These are phyloP conservation scores for Acipenser oxyrinchus DNA, from an alignment of 2,797 vertebrate species.

Conservation along the genomic window DNA sequence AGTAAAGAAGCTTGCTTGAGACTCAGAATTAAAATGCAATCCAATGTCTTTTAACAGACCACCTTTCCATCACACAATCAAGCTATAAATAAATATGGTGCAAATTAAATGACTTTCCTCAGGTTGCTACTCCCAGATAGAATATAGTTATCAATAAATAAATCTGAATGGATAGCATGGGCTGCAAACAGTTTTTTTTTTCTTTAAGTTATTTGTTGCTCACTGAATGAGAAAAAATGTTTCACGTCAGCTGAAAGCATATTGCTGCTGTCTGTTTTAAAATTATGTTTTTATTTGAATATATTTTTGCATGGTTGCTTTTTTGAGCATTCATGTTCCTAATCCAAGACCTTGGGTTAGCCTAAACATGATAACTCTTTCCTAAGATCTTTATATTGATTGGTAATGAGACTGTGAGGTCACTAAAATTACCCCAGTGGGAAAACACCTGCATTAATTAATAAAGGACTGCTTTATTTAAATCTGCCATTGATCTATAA, in stretches of 20 bases:
- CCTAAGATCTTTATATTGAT: too few relatives aligned
- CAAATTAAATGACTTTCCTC: slow-evolving; percentile 12
- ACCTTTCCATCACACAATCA: not conserved
- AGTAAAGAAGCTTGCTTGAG: not conserved
- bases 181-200: slow-evolving; percentile 2
- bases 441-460: too few relatives aligned
- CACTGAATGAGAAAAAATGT: slow-evolving; percentile 4
- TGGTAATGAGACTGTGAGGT: too few relatives aligned
- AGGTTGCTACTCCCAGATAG: not conserved
- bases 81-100: slow-evolving; percentile 4
- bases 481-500: too few relatives aligned
- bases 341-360: not conserved
- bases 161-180: slow-evolving; percentile 11
- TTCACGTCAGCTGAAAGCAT: not conserved
- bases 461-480: too few relatives aligned
- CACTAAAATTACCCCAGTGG: too few relatives aligned
- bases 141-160: slow-evolving; percentile 10
- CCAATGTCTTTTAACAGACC: not conserved
- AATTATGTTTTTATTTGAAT: not conserved
- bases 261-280: slow-evolving; percentile 1
- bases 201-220: slow-evolving; percentile 7
- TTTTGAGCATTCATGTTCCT: not conserved
- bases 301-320: not conserved
- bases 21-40: slow-evolving; percentile 6
- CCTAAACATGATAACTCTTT: too few relatives aligned